Conservation (phyloP, 2,797 vertebrate species). For the Phaenicophaeus curvirostris region DNA sequence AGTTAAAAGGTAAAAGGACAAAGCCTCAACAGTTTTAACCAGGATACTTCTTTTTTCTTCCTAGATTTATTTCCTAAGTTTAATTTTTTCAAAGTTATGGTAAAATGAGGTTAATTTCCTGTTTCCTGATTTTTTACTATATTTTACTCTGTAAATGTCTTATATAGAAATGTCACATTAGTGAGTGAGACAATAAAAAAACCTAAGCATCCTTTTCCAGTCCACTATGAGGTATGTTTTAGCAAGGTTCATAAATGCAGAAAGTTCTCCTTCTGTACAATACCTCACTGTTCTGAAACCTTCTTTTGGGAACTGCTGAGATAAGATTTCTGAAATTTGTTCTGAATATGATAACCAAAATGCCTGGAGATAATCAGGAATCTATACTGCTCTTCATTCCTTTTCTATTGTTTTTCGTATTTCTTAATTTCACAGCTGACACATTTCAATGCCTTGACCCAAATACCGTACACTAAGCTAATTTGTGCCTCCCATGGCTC, state of each 20-base stretch:
- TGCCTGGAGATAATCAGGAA: not conserved
- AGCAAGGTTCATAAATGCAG: not conserved
- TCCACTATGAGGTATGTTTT: not conserved
- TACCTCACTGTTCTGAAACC: not conserved
- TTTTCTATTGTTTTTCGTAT: not conserved
- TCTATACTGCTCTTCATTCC: not conserved
- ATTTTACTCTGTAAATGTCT: not conserved
- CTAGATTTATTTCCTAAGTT: not conserved
- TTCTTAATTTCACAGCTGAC: not conserved
- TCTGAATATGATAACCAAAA: not conserved
- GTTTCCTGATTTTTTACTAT: constrained; percentile 1
- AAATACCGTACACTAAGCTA: not conserved
- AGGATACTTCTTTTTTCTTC: not conserved
- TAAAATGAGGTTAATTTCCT: not conserved
- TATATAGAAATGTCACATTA: not conserved
- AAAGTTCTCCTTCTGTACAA: not conserved
- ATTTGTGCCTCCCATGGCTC: not conserved
- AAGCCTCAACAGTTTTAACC: not conserved
- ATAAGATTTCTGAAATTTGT: not conserved
- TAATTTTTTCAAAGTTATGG: not conserved
- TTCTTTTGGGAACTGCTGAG: not conserved
- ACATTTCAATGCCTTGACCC: not conserved
- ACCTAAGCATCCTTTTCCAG: not conserved
- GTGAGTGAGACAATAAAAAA: not conserved
- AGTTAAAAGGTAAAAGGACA: not conserved